Conservation (phyloP, 2,113 vertebrate species). For the Vulpes vulpes region DNA sequence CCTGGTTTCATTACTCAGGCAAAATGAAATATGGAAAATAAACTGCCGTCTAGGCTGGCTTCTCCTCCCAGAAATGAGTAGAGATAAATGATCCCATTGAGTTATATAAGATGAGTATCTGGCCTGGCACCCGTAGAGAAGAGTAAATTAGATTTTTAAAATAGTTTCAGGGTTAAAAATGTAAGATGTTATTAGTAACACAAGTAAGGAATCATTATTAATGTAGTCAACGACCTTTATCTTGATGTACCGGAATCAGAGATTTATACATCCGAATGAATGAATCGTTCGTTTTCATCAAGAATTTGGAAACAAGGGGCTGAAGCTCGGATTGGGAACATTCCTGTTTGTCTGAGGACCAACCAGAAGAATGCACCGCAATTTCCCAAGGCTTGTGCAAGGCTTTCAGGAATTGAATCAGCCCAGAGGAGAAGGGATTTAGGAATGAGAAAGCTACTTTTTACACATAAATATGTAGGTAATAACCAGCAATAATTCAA, state of each 20-base stretch:
- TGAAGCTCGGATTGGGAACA: not conserved
- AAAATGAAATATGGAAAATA: slow-evolving; percentile 60
- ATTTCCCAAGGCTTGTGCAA: slow-evolving; percentile 28
- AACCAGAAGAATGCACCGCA: not conserved
- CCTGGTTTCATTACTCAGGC: slow-evolving; percentile 5
- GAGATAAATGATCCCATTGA: slow-evolving; percentile 57
- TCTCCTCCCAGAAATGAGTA: not conserved
- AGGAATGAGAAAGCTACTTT: slow-evolving; percentile 11
- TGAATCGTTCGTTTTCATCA: slow-evolving; percentile 66
- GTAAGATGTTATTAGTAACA: slow-evolving; percentile 76
- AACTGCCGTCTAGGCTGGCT: not conserved
- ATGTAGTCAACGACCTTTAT: slow-evolving; percentile 65
- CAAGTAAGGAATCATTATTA: slow-evolving; percentile 77
- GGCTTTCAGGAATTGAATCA: not conserved
- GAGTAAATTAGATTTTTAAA: slow-evolving; percentile 78
- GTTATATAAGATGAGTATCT: slow-evolving; percentile 49
- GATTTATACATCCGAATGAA: slow-evolving; percentile 61
- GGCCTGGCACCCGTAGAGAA: slow-evolving; percentile 58
- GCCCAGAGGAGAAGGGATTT: not conserved
- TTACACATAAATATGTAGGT: slow-evolving; percentile 75
- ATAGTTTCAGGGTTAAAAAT: slow-evolving; percentile 77
- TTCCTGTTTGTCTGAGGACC: slow-evolving; percentile 23
- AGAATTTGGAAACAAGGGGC: slow-evolving; percentile 73
- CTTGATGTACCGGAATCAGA: slow-evolving; percentile 57
- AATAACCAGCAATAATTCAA: slow-evolving; percentile 68